Conservation (phyloP, 2,797 vertebrate genomes). For the Pipistrellus nathusii region DNA sequence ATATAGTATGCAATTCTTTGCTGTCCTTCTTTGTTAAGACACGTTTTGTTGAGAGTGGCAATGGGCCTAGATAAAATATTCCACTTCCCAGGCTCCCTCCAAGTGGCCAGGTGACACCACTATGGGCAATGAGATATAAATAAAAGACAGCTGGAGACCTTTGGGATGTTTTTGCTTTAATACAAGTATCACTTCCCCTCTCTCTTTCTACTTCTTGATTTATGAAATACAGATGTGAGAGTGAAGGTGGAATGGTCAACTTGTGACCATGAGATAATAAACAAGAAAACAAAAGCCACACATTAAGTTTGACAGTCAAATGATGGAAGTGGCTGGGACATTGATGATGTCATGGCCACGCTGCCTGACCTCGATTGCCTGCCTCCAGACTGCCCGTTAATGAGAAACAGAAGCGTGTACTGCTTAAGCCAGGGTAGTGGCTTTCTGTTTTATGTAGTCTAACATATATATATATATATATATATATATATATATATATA, state of each 20-base stretch:
- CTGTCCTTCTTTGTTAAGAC: constrained; percentile 6
- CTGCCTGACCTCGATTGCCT: neutral
- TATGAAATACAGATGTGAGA: constrained; percentile 19
- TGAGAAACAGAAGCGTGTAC: neutral
- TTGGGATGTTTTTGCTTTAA: neutral
- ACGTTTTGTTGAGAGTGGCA: neutral
- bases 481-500: neutral
- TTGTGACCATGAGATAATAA: neutral
- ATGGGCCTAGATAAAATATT: neutral
- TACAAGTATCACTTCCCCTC: neutral
- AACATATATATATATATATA: neutral
- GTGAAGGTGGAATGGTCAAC: neutral
- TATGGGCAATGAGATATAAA: neutral
- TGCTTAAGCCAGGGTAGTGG: neutral
- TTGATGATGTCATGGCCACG: fast-evolving
- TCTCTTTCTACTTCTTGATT: constrained; percentile 12
- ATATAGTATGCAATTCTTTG: neutral
- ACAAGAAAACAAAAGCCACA: neutral
- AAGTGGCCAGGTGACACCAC: neutral
- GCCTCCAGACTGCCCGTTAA: neutral
- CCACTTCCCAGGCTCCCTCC: neutral
- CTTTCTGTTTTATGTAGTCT: neutral
- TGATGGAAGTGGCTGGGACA: neutral
- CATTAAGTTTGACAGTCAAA: neutral
- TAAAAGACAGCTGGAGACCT: neutral